phyloP scores from a whole-genome alignment of 2,797 vertebrate genomes.

The Carduelis carduelis region DNA sequence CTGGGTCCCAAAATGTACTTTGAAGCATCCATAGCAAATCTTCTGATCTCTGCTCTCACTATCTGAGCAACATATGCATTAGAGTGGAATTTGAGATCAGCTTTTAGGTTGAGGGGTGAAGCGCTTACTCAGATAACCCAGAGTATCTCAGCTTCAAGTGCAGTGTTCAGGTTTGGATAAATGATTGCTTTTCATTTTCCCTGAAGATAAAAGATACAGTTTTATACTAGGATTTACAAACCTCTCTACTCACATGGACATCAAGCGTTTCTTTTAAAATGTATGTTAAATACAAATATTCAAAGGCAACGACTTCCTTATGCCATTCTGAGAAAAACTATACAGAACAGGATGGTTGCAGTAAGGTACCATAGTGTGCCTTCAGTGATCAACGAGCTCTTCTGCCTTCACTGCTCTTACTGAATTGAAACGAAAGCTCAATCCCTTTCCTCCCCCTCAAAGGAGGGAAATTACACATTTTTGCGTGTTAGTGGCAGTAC shows the following conservation, averaged over 20 bases:
- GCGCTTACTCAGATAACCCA: slow-evolving; percentile 38
- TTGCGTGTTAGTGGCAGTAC: background rate
- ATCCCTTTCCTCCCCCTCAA: background rate
- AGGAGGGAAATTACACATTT: background rate
- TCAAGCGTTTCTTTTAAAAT: background rate
- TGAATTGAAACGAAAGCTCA: background rate
- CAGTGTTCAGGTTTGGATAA: slow-evolving; percentile 18
- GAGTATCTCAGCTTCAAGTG: slow-evolving; percentile 15
- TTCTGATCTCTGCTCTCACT: slow-evolving; percentile 31
- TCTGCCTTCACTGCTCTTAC: background rate
- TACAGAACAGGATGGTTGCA: background rate
- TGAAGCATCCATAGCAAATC: slow-evolving; percentile 38
- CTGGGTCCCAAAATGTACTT: slow-evolving; percentile 17
- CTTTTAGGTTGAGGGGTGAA: slow-evolving; percentile 27
- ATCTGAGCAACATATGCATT: slow-evolving; percentile 12
- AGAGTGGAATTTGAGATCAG: slow-evolving; percentile 21
- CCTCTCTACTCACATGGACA: background rate
- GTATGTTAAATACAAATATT: background rate
- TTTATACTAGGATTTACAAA: background rate
- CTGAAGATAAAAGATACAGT: slow-evolving; percentile 11
- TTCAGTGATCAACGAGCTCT: background rate
- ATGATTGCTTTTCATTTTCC: slow-evolving; percentile 49
- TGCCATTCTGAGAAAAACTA: background rate
- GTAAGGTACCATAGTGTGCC: background rate
- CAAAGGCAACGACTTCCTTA: background rate